Conservation (phyloP, 1,140 invertebrate genomes). For the Acyrthosiphon pisum region DNA sequence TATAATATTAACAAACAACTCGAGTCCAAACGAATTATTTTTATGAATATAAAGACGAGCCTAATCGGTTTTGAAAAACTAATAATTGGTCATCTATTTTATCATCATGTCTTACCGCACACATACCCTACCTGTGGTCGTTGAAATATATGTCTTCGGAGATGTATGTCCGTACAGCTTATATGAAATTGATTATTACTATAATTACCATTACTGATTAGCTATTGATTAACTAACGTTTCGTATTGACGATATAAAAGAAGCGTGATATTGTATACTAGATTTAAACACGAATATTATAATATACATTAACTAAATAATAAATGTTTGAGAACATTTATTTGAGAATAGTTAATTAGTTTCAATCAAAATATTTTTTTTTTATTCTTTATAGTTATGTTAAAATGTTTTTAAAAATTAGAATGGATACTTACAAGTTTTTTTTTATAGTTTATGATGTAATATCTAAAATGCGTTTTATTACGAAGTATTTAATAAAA, state of each 20-base stretch:
- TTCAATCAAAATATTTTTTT: background rate
- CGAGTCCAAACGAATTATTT: background rate
- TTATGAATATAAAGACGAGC: conserved; percentile 8
- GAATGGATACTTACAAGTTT: background rate
- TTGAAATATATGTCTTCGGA: background rate
- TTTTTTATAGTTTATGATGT: background rate
- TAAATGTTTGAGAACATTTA: background rate
- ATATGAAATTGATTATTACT: background rate
- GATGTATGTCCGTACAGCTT: background rate
- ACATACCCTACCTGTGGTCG: conserved; percentile 26
- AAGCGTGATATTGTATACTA: background rate
- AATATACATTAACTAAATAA: background rate
- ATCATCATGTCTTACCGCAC: background rate
- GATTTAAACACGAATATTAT: background rate
- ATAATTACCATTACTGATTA: conserved; percentile 23
- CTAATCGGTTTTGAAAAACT: conserved; percentile 26
- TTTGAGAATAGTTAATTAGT: background rate
- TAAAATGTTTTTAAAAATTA: background rate
- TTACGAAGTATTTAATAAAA: background rate
- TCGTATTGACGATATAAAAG: background rate
- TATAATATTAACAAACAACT: background rate
- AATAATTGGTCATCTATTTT: conserved; percentile 35
- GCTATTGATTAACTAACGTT: background rate
- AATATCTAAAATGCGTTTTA: background rate
- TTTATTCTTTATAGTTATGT: background rate